Evolutionary conservation across 2,797 vertebrate genomes (phyloP), one percentile per base, ranked within the genome.

Genomic region (Nasua narica): DNA sequence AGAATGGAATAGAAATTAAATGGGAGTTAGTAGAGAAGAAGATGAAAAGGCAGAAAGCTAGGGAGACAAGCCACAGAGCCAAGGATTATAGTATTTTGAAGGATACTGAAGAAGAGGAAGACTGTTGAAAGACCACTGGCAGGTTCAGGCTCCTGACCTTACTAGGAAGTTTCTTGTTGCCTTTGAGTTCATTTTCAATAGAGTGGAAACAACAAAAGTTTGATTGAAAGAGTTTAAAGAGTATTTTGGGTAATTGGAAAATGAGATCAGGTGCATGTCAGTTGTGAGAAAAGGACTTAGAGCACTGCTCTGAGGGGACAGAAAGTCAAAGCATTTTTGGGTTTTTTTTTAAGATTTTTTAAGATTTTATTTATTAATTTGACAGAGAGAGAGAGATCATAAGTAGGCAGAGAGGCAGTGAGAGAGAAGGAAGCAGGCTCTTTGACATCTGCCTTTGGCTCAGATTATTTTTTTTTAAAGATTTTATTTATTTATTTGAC

Each of bases 21-120:
- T 83, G 4, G 77, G 25, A 48, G 32, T 84, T 69, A 86, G 19
- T 25, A 43, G 91, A 97, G 95, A 97, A 97, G 93, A 95, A 50
- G 7, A 81, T 25, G 62, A 19, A 18, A 35, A 16, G 27, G 40
- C 40, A 40, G 72, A 58, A 16, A 54, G n/a, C 0, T 27, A 25
- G 25, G 21, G 16, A 65, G 3, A 67, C 29, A 27, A 90, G 0
- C 15, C 29, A 43, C 5, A 13, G 46, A 32, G 23, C 1, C 29
- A 10, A 43, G 5, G 13, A 6, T n/a, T 23, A 23, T 9, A 50
- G 14, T 32, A 21, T 56, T 56, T 85, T 74, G 4, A 87, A 91
- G 72, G 18, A 35, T 43, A 18, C 7, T 27, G 52, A 65, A 29
- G 72, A 52, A 81, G 18, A 16, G 7, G 52, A 78, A 74, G 48